phyloP scores from a whole-genome alignment of 2,888 invertebrate genomes.

The Ormyrus nitidulus region DNA sequence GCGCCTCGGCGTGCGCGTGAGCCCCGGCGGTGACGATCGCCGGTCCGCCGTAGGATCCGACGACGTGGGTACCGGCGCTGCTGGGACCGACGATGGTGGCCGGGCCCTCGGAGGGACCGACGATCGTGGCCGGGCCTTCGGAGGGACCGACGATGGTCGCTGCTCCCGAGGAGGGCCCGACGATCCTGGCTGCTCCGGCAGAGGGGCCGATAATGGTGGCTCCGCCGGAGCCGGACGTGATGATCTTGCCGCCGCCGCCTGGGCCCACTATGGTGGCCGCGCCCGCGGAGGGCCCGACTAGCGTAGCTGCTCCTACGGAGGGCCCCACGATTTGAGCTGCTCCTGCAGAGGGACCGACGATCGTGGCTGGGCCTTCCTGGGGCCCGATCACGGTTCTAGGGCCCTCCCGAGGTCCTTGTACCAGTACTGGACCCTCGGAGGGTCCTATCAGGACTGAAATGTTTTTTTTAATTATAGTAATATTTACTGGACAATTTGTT shows the following conservation, averaged over 20 bases:
- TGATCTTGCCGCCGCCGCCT: conserved; percentile 37
- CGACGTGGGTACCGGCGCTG: conserved; percentile 31
- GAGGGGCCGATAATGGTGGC: conserved; percentile 69
- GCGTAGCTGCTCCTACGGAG: conserved; percentile 56
- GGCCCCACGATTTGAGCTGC: conserved; percentile 55
- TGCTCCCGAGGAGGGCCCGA: conserved; percentile 69
- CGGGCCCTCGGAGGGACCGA: conserved; percentile 57
- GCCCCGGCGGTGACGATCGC: conserved; percentile 37
- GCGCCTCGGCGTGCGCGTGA: conserved; percentile 46
- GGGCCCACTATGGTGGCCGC: conserved; percentile 58
- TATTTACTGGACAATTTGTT: too few species aligned
- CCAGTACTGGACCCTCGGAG: conserved; percentile 9
- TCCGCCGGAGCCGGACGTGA: conserved; percentile 42
- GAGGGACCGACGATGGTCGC: conserved; percentile 71
- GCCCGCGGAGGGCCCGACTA: conserved; percentile 59
- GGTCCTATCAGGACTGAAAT: conserved; percentile 46
- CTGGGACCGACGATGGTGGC: conserved; percentile 59
- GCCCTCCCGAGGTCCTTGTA: conserved; percentile 24
- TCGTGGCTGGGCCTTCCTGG: neutral
- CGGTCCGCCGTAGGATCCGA: conserved; percentile 36
- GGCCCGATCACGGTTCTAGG: conserved; percentile 5
- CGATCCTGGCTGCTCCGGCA: conserved; percentile 65
- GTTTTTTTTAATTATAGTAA: too few species aligned
- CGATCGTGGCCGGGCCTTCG: conserved; percentile 59
- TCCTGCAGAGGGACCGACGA: conserved; percentile 47